Conservation (phyloP, 1,140 invertebrate species). For the Micrasema minimum region DNA sequence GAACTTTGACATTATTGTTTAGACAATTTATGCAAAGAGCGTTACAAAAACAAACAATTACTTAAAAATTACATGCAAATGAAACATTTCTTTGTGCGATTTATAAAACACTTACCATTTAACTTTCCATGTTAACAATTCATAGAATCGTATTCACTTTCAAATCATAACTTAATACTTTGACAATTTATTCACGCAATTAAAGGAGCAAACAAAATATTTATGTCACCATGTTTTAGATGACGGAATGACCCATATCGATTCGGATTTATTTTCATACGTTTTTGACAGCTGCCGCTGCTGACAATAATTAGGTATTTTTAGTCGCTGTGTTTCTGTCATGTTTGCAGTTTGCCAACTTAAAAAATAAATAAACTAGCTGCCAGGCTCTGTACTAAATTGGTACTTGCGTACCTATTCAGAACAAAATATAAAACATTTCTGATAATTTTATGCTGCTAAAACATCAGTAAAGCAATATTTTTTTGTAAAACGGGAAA, state of each 20-base stretch:
- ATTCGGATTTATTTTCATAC: conserved; percentile 33
- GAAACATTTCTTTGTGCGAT: not conserved
- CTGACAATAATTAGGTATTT: conserved; percentile 13
- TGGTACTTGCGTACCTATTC: too few species aligned
- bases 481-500: too few species aligned
- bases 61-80: not conserved
- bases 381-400: too few species aligned
- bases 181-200: not conserved
- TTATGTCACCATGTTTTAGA: conserved; percentile 24
- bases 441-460: too few species aligned
- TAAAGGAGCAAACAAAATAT: conserved; percentile 19
- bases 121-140: conserved; percentile 25
- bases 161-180: conserved; percentile 8
- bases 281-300: conserved; percentile 39
- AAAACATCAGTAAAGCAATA: too few species aligned
- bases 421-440: too few species aligned
- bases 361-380: too few species aligned
- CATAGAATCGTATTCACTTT: conserved; percentile 12
- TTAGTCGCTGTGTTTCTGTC: not conserved
- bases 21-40: not conserved
- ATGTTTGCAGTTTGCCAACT: not conserved
- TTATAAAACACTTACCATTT: conserved; percentile 26
- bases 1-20: not conserved
- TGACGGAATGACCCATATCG: conserved; percentile 23
- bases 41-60: not conserved